phyloP scores from a whole-genome alignment of 2,888 invertebrate genomes.

The Yponomeuta plumbellus region DNA sequence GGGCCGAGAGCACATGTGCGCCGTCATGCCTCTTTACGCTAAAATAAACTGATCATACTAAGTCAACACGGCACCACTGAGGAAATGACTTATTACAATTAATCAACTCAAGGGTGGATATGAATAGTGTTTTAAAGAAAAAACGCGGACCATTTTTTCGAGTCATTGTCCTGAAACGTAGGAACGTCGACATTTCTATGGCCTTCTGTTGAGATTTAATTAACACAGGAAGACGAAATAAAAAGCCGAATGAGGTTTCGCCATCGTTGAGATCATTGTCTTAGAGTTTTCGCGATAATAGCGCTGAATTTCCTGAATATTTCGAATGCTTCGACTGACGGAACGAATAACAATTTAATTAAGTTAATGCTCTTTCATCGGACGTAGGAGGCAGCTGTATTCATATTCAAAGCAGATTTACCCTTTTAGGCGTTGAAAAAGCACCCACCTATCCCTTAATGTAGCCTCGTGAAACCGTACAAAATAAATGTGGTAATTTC shows the following conservation, averaged over 20 bases:
- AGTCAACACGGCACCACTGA: slow-evolving; percentile 47
- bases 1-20: slow-evolving; percentile 60
- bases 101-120: slow-evolving; percentile 3
- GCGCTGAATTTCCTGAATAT: background rate
- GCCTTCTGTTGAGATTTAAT: background rate
- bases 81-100: slow-evolving; percentile 25
- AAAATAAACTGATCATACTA: slow-evolving; percentile 63
- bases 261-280: background rate
- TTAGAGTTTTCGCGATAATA: background rate
- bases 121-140: background rate
- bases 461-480: slow-evolving; percentile 37
- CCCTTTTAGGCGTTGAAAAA: slow-evolving; percentile 48
- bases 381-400: background rate
- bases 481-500: slow-evolving; percentile 63
- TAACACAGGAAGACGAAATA: background rate
- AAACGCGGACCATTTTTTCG: background rate
- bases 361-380: background rate
- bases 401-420: background rate
- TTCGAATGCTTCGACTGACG: background rate
- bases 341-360: background rate
- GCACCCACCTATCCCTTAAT: slow-evolving; percentile 19
- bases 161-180: background rate
- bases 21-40: slow-evolving; percentile 50
- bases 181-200: background rate
- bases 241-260: background rate